These are phyloP conservation scores for Podiceps cristatus DNA, from an alignment of 2,113 vertebrate species.

Conservation along the genomic window DNA sequence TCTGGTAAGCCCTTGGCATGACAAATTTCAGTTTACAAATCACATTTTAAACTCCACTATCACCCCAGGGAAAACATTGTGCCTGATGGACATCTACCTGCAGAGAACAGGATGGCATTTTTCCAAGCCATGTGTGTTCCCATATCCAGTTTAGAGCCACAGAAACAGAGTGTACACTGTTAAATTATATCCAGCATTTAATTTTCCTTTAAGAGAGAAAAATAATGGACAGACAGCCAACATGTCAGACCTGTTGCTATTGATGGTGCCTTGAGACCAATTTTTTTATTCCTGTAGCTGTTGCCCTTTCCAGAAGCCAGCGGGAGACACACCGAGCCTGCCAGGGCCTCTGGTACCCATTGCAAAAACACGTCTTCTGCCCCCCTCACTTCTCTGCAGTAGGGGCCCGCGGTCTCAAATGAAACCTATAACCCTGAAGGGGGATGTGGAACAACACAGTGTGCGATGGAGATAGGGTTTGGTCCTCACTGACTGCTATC, in stretches of 20 bases:
- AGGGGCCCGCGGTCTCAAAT: rapidly evolving
- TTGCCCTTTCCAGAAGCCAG: not conserved
- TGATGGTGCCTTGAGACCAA: not conserved
- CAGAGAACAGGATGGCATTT: not conserved
- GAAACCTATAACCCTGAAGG: not conserved
- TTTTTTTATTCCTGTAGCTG: not conserved
- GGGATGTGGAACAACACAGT: not conserved
- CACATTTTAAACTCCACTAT: not conserved
- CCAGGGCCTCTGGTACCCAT: not conserved
- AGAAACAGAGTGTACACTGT: not conserved
- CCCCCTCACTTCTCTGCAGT: not conserved
- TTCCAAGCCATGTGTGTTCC: not conserved
- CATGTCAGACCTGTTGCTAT: not conserved
- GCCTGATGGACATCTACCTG: not conserved
- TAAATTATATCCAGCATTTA: not conserved
- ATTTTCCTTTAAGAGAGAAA: not conserved
- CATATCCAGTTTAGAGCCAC: not conserved
- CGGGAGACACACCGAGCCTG: not conserved
- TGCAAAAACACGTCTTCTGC: not conserved
- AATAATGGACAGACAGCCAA: not conserved
- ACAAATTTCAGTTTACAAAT: not conserved
- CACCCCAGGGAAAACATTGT: not conserved
- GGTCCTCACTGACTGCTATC: not conserved
- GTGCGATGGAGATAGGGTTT: not conserved
- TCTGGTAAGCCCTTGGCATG: not conserved